These are phyloP conservation scores for Grapholita molesta DNA, from an alignment of 1,140 invertebrate species.

Conservation along the genomic window DNA sequence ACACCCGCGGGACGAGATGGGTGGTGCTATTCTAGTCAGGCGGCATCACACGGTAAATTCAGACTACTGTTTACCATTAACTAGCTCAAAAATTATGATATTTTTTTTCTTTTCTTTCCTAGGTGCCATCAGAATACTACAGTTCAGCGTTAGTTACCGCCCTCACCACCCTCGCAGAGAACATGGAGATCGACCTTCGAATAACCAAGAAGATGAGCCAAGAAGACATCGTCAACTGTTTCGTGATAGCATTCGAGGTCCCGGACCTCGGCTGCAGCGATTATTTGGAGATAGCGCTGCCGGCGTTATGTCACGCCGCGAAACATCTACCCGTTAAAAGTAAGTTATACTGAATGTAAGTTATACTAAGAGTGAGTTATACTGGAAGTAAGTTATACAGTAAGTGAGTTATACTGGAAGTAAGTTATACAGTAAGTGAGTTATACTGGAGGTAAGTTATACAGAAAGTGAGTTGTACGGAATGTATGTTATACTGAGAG, in stretches of 20 bases:
- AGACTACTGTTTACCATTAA: no score
- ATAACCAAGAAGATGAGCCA: conserved; percentile 77
- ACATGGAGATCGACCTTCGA: conserved; percentile 86
- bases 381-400: no score
- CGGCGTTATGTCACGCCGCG: conserved; percentile 88
- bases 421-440: no score
- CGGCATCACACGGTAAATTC: no score
- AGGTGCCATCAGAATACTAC: conserved; percentile 77
- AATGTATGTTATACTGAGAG: no score
- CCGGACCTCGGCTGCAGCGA: conserved; percentile 87
- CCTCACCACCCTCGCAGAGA: conserved; percentile 85
- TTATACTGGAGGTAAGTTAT: no score
- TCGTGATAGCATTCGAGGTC: conserved; percentile 93
- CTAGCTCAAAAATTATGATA: no score
- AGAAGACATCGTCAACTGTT: conserved; percentile 85
- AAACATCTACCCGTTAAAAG: conserved; percentile 83
- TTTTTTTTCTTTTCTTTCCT: background rate
- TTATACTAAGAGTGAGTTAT: no score
- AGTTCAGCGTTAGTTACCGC: conserved; percentile 87
- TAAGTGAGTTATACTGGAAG: no score
- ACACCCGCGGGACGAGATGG: no score
- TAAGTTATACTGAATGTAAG: conserved; percentile 23
- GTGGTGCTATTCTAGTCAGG: no score
- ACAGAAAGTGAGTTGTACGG: no score
- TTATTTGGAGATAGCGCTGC: conserved; percentile 90